phyloP scores from a whole-genome alignment of 2,888 invertebrate species.

The Cryptocheilus praepositus region DNA sequence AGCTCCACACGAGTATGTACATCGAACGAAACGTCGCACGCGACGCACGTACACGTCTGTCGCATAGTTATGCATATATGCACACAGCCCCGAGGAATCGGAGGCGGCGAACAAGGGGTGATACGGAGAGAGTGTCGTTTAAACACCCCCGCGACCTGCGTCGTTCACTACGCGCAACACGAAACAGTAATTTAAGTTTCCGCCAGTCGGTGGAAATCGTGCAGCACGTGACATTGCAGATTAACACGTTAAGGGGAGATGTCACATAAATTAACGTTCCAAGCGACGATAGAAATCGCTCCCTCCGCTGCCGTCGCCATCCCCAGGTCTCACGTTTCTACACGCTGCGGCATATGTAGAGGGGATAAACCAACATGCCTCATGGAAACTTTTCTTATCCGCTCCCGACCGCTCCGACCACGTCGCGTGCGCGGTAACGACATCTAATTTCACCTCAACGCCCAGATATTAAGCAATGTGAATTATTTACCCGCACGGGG shows the following conservation, averaged over 20 bases:
- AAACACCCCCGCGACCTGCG: not conserved
- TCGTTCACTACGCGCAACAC: slow-evolving; percentile 51
- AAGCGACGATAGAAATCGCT: slow-evolving; percentile 39
- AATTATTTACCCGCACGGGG: too few species aligned
- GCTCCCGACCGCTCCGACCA: too few species aligned
- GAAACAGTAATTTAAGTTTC: slow-evolving; percentile 69
- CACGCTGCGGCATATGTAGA: not conserved
- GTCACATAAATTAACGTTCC: slow-evolving; percentile 56
- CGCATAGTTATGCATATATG: slow-evolving; percentile 46
- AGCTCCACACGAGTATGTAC: slow-evolving; percentile 11
- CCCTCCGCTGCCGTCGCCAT: not conserved
- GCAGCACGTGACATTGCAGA: slow-evolving; percentile 64
- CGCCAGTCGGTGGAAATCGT: slow-evolving; percentile 52
- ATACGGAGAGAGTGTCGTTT: not conserved
- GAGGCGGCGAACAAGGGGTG: not conserved
- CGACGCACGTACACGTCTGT: slow-evolving; percentile 38
- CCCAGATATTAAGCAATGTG: too few species aligned
- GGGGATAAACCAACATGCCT: slow-evolving; percentile 9
- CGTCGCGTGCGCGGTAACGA: too few species aligned
- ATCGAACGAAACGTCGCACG: slow-evolving; percentile 41
- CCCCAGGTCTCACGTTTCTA: too few species aligned
- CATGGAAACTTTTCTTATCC: slow-evolving; percentile 17
- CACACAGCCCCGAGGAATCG: slow-evolving; percentile 17
- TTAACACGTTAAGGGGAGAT: slow-evolving; percentile 63
- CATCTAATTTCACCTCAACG: too few species aligned